These are phyloP conservation scores for Apostichopus californicus DNA, from an alignment of 35 echinoderm and acorn worm species.

Conservation along the genomic window DNA sequence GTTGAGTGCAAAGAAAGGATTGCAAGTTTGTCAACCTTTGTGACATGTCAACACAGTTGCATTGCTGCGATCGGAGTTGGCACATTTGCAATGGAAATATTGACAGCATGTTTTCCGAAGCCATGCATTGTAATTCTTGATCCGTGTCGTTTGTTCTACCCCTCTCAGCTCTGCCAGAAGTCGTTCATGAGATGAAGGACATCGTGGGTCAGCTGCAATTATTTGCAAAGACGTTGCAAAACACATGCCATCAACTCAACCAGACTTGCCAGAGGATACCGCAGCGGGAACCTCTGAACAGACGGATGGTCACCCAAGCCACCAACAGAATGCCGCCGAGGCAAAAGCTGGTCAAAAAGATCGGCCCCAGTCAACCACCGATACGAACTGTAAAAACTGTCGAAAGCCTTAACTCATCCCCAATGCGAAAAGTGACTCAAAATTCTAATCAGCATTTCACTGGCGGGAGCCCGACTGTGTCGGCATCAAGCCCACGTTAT, in stretches of 20 bases:
- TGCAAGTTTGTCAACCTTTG: too few species aligned
- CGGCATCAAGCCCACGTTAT: conserved; percentile 32
- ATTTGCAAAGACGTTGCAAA: conserved; percentile 38
- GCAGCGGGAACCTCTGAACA: conserved; percentile 13
- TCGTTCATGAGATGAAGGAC: conserved; percentile 46
- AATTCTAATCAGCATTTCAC: conserved; percentile 26
- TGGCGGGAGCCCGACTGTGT: conserved; percentile 1
- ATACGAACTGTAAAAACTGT: conserved; percentile 51
- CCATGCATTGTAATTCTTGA: background rate
- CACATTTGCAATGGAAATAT: background rate
- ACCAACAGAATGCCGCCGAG: conserved; percentile 35
- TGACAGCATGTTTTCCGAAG: too few species aligned
- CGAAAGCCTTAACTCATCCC: conserved; percentile 30
- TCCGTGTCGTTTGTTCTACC: background rate
- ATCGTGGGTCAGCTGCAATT: conserved; percentile 41
- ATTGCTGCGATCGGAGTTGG: too few species aligned
- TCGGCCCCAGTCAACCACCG: conserved; percentile 34
- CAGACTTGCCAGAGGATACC: conserved; percentile 51
- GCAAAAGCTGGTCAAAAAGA: conserved; percentile 30
- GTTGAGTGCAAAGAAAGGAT: too few species aligned
- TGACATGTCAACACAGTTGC: too few species aligned
- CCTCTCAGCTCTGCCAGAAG: conserved; percentile 38
- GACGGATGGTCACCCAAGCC: conserved; percentile 23
- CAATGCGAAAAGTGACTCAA: conserved; percentile 23
- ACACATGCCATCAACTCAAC: conserved; percentile 37